Conservation (phyloP, 1,140 invertebrate genomes). For the Lasioglossum albipes region DNA sequence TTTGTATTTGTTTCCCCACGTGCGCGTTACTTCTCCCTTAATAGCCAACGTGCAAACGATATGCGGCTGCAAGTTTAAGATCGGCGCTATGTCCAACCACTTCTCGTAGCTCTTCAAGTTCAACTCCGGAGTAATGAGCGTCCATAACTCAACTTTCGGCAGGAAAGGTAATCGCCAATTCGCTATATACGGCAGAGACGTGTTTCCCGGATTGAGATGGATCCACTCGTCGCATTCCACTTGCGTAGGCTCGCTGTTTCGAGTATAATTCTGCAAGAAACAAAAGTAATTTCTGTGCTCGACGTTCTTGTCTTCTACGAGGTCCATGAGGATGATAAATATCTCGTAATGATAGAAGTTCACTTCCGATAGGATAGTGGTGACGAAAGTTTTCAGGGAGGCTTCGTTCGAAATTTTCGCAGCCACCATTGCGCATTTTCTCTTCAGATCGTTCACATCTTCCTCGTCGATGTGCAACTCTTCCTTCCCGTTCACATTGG, state of each 20-base stretch:
- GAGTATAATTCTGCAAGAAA: conserved; percentile 72
- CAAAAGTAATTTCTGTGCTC: conserved; percentile 65
- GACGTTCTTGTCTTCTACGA: conserved; percentile 63
- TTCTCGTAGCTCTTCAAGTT: conserved; percentile 76
- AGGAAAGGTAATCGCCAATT: conserved; percentile 76
- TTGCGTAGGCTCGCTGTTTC: conserved; percentile 67
- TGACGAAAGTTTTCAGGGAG: conserved; percentile 58
- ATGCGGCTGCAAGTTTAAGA: conserved; percentile 71
- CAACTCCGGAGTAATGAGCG: conserved; percentile 75
- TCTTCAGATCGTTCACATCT: conserved; percentile 62
- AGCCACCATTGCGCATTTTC: conserved; percentile 65
- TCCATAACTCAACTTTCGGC: conserved; percentile 66
- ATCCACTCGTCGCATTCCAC: conserved; percentile 74
- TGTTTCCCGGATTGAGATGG: conserved; percentile 66
- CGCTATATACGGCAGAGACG: conserved; percentile 72
- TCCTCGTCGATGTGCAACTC: conserved; percentile 66
- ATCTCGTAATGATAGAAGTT: conserved; percentile 79
- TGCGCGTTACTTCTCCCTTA: conserved; percentile 67
- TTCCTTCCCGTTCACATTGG: conserved; percentile 50
- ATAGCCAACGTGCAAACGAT: conserved; percentile 76
- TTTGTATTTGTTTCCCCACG: conserved; percentile 50
- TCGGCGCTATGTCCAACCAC: conserved; percentile 74
- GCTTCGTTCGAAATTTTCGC: conserved; percentile 65
- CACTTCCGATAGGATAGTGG: conserved; percentile 58
- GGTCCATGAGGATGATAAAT: conserved; percentile 73